Evolutionary conservation across 1,140 invertebrate genomes (phyloP), one percentile per base, ranked within the genome.

Genomic region (Pectinophora gossypiella): DNA sequence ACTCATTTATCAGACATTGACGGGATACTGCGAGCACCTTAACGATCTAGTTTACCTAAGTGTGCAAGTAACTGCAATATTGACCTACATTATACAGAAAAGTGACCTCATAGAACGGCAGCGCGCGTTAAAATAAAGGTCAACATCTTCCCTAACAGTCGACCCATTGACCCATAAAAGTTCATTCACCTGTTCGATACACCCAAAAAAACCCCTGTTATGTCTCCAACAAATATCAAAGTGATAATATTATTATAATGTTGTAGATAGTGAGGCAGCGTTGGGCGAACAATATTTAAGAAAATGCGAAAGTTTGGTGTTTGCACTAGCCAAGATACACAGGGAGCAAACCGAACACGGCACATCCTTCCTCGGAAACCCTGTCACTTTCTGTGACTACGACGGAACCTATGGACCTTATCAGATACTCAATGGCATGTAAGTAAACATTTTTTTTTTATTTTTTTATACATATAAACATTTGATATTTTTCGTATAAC

Each of bases 401-500:
- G 91, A 92, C 68, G 91, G 91, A 32, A 89, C 82, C 53, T 91
- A 89, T 70, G 90, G 89, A 36, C 61, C 79, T n/a, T 89, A 85
- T 59, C 87, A 88, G 59, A 87, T 90, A 22, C 45, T 57, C 56
- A 85, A 83, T 45, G 81, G 84, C 63, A 85, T 82, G 89, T 90
- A 80, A 85, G 87, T 72, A 54, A n/a, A n/a, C n/a, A n/a, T n/a
- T n/a, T n/a, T n/a, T n/a, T n/a, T n/a, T n/a, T n/a, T n/a, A n/a
- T n/a, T n/a, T n/a, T n/a, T n/a, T n/a, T n/a, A n/a, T n/a, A n/a
- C n/a, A n/a, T n/a, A n/a, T n/a, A n/a, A n/a, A n/a, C n/a, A n/a
- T n/a, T n/a, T n/a, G n/a, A n/a, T n/a, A n/a, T n/a, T n/a, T n/a
- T n/a, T n/a, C n/a, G n/a, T n/a, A n/a, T n/a, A n/a, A n/a, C n/a